Percentiles rank a stretch among this genome's conserved stretches.
Conservation (phyloP, 2,888 invertebrate genomes). For the Cephus spinipes region DNA sequence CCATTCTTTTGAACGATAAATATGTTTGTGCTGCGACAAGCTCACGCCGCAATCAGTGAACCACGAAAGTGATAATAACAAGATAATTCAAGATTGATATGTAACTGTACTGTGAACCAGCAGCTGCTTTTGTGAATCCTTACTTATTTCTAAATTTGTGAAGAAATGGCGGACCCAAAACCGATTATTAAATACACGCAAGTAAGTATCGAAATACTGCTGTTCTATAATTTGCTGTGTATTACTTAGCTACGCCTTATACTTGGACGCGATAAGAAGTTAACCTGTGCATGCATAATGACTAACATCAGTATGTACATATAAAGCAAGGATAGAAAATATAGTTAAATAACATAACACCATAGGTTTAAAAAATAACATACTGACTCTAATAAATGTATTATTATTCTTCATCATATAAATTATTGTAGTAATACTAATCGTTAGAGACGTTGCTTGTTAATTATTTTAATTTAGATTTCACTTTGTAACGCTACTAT, state of each 20-base stretch:
- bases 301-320: neutral
- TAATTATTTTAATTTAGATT: neutral
- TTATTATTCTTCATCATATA: neutral
- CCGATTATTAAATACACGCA: constrained; percentile 45
- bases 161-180: constrained; percentile 38
- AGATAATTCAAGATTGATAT: neutral
- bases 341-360: neutral
- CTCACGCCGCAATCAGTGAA: neutral
- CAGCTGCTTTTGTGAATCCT: neutral
- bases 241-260: neutral
- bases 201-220: constrained; percentile 28
- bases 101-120: neutral
- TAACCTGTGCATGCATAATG: neutral
- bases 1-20: neutral
- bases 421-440: neutral
- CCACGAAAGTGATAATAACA: neutral
- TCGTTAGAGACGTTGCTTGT: neutral
- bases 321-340: neutral
- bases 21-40: neutral
- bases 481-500: neutral
- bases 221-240: neutral
- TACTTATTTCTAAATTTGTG: neutral
- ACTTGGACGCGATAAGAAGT: too few relatives aligned
- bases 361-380: neutral
- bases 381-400: neutral